Evolutionary conservation across 2,888 invertebrate species (phyloP).

Genomic region (Oxytorus armatus): DNA sequence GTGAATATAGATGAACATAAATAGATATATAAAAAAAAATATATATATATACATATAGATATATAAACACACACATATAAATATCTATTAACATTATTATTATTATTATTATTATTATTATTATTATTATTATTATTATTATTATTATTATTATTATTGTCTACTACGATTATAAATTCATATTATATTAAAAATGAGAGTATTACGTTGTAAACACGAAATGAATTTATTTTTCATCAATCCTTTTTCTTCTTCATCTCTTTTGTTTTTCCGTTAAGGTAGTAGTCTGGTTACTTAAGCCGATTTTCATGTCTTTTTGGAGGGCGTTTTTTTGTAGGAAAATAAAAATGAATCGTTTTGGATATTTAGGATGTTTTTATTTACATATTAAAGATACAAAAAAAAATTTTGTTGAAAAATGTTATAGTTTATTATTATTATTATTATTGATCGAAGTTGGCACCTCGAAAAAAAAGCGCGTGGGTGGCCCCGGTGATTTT

Average conservation of each 20-base stretch:
- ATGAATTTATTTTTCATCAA: constrained; percentile 61
- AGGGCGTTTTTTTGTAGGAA: too few species aligned
- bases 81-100: constrained; percentile 67
- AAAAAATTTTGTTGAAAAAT: too few species aligned
- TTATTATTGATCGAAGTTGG: too few species aligned
- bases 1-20: constrained; percentile 83
- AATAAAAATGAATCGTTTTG: too few species aligned
- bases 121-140: constrained; percentile 72
- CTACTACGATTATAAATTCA: constrained; percentile 83
- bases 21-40: constrained; percentile 58
- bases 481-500: too few species aligned
- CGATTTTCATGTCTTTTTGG: too few species aligned
- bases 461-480: too few species aligned
- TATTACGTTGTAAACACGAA: constrained; percentile 79
- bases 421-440: too few species aligned
- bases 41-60: constrained; percentile 33
- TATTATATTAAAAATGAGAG: constrained; percentile 84
- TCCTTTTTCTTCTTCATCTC: constrained; percentile 39
- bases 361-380: too few species aligned
- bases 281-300: too few species aligned
- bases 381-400: too few species aligned
- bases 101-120: constrained; percentile 67
- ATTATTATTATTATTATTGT: constrained; percentile 81
- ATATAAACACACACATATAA: constrained; percentile 55
- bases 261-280: neutral